Evolutionary conservation across 2,888 invertebrate species (phyloP), one percentile per base, ranked within the genome.

Genomic region (Prosopocoilus inquinatus): DNA sequence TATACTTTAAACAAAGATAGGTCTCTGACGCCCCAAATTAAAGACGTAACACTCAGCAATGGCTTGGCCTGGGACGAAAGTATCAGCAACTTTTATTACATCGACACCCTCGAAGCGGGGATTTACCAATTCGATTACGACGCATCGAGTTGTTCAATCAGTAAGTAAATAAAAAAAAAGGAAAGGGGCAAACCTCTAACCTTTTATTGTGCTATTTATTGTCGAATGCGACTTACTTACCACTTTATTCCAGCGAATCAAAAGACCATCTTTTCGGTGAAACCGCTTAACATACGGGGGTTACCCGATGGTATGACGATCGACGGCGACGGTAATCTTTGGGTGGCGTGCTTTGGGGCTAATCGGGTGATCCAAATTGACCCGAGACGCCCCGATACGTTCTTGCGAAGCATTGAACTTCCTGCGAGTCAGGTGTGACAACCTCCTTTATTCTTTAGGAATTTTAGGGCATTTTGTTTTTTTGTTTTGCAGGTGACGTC

Each of bases 241-340:
- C 4, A 20, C 4, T 39, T 13, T 28, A 33, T 78, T 79, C 0
- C 74, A 86, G 86, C 81, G 20, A 87, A 85, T 68, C 81, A 84
- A 2, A 79, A 80, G 58, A 74, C 79, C 1, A 75, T 86, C 39
- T 88, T 85, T 70, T 79, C 82, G 66, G 81, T 85, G 66, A 69
- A 69, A 33, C 67, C 72, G 32, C 70, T 77, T 53, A 70, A 72
- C 32, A 70, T 80, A 35, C 66, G 69, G 9, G 80, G 83, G n/a
- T 78, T 85, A 63, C 85, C 85, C 47, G 89, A 90, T 75, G 89
- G 89, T 12, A 88, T 91, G 88, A 88, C 89, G 59, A 88, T 90
- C 48, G 91, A 91, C 76, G 80, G 81, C 0, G 85, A 90, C 57
- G 90, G 87, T 3, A 88, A 88, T 71, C 78, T 91, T 3, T 91